Evolutionary conservation across 2,888 invertebrate species (phyloP).

Genomic region (Iselma pallidipennis): DNA sequence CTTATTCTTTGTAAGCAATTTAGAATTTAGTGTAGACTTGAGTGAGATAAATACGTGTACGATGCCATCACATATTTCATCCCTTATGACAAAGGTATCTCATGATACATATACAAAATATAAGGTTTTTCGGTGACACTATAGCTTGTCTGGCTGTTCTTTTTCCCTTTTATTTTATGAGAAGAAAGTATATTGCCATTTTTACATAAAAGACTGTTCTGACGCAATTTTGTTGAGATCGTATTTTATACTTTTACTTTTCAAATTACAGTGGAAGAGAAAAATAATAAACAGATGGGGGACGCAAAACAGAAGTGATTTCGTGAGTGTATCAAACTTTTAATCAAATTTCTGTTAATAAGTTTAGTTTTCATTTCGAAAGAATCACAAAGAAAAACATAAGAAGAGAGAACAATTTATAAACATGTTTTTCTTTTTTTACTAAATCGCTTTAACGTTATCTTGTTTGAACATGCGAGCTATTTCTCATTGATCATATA

Average conservation of each 20-base stretch:
- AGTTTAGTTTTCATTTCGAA: too few relatives aligned
- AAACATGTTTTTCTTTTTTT: not conserved
- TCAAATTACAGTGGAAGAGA: too few relatives aligned
- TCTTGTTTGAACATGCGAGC: not conserved
- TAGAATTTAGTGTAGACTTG: conserved; percentile 14
- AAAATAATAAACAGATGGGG: too few relatives aligned
- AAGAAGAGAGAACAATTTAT: too few relatives aligned
- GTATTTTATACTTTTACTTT: too few relatives aligned
- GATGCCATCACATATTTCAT: conserved; percentile 26
- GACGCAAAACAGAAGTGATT: too few relatives aligned
- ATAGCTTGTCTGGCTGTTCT: too few relatives aligned
- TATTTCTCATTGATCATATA: not conserved
- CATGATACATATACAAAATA: not conserved
- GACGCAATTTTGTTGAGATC: too few relatives aligned
- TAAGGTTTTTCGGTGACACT: not conserved
- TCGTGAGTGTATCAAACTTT: too few relatives aligned
- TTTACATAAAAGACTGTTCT: not conserved
- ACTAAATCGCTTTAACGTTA: not conserved
- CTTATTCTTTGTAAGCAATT: conserved; percentile 9
- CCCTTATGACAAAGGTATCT: conserved; percentile 9
- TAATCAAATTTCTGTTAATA: too few relatives aligned
- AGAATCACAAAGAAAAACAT: too few relatives aligned
- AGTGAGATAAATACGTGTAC: conserved; percentile 20
- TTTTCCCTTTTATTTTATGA: not conserved
- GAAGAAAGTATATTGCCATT: not conserved